phyloP scores from a whole-genome alignment of 2,113 vertebrate species.

The Ciconia stormi region DNA sequence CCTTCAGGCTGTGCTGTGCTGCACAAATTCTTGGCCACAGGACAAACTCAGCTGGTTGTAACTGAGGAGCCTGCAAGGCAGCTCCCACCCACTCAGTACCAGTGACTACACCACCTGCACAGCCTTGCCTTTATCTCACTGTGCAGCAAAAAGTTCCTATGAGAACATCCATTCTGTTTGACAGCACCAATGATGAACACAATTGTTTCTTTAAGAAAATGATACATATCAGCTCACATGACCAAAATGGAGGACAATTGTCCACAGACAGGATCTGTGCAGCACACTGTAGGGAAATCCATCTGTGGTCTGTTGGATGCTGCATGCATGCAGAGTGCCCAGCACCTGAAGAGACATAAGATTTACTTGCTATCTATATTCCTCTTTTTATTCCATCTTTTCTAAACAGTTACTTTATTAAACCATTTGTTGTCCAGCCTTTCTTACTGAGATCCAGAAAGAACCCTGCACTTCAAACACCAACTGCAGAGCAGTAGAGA shows the following conservation, averaged over 20 bases:
- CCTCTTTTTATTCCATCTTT: background rate
- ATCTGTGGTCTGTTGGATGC: background rate
- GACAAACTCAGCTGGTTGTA: background rate
- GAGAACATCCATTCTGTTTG: background rate
- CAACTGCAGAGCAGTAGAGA: background rate
- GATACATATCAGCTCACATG: background rate
- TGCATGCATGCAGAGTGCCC: background rate
- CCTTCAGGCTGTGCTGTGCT: background rate
- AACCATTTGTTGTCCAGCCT: background rate
- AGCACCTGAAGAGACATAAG: background rate
- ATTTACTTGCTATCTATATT: background rate
- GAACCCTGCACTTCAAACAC: background rate
- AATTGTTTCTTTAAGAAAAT: background rate
- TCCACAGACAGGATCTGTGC: background rate
- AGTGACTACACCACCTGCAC: fast-evolving
- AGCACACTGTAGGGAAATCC: background rate
- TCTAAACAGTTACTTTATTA: background rate
- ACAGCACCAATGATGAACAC: background rate
- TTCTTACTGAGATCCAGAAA: background rate
- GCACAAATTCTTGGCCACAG: background rate
- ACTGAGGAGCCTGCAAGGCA: background rate
- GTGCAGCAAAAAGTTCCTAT: background rate
- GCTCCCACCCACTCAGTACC: background rate
- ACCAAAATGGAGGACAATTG: background rate
- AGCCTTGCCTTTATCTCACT: background rate